These are phyloP conservation scores for Laupala kohalensis DNA, from an alignment of 1,140 invertebrate genomes.

Conservation along the genomic window DNA sequence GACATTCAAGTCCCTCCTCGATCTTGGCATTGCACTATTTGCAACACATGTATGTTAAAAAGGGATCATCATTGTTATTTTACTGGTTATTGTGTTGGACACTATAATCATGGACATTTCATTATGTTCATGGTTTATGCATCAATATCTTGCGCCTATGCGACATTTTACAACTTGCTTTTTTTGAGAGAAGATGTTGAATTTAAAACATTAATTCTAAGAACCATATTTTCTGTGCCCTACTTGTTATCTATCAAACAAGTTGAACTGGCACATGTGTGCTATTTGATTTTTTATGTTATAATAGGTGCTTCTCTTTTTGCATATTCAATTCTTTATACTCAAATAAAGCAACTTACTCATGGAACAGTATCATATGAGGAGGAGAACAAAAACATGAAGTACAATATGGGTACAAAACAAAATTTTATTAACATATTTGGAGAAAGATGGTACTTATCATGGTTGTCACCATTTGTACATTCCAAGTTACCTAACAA, in stretches of 20 bases:
- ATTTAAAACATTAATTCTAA: not conserved
- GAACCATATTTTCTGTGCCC: not conserved
- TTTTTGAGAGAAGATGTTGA: not conserved
- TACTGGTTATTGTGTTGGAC: not conserved
- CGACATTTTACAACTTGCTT: not conserved
- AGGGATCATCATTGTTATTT: not conserved
- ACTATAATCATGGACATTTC: not conserved
- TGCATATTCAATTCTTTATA: not conserved
- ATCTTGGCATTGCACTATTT: not conserved
- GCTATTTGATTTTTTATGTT: not conserved
- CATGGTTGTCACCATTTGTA: not conserved
- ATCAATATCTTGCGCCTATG: not conserved
- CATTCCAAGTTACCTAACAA: not conserved
- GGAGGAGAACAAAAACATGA: not conserved
- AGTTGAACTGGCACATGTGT: not conserved
- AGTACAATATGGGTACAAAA: not conserved
- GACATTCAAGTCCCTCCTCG: not conserved
- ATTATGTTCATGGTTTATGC: not conserved
- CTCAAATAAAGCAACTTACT: not conserved
- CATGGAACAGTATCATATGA: not conserved
- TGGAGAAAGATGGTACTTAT: not conserved
- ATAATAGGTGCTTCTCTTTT: not conserved
- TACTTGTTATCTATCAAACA: not conserved
- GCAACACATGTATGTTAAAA: not conserved
- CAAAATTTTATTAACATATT: not conserved